Evolutionary conservation across 2,888 invertebrate genomes (phyloP).

Genomic region (Dryocosmus kuriphilus): DNA sequence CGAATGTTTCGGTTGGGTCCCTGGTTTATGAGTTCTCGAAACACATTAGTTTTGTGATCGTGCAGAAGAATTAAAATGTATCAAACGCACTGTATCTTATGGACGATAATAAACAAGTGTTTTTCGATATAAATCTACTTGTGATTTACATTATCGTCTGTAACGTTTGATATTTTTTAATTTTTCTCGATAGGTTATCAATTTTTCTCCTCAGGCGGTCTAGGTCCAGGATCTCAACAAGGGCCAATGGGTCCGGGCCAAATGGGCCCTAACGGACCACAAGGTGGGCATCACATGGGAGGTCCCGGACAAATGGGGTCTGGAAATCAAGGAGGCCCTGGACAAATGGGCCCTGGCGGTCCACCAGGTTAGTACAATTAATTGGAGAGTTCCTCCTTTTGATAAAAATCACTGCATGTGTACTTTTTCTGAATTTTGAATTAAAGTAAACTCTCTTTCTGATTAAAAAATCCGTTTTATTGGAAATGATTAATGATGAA

Average conservation of each 20-base stretch:
- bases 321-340: conserved; percentile 55
- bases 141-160: conserved; percentile 17
- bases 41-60: neutral
- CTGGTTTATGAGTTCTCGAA: neutral
- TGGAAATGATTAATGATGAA: no score
- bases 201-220: conserved; percentile 34
- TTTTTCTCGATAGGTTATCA: conserved; percentile 32
- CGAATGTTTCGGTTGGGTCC: no score
- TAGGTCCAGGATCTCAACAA: conserved; percentile 33
- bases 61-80: conserved; percentile 33
- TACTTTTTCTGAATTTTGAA: neutral
- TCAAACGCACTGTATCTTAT: conserved; percentile 11
- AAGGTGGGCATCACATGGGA: conserved; percentile 65
- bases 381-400: neutral
- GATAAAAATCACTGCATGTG: neutral
- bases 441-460: no score
- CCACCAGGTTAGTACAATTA: conserved; percentile 58
- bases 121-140: neutral
- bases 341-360: conserved; percentile 71
- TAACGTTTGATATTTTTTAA: conserved; percentile 40
- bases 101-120: conserved; percentile 36
- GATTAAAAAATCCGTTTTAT: no score
- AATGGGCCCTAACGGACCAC: conserved; percentile 68
- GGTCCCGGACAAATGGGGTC: conserved; percentile 53
- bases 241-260: conserved; percentile 55